Base-by-base conservation (phyloP, 2,113 vertebrate genomes). In the Gymnocephalus cernua region DNA sequence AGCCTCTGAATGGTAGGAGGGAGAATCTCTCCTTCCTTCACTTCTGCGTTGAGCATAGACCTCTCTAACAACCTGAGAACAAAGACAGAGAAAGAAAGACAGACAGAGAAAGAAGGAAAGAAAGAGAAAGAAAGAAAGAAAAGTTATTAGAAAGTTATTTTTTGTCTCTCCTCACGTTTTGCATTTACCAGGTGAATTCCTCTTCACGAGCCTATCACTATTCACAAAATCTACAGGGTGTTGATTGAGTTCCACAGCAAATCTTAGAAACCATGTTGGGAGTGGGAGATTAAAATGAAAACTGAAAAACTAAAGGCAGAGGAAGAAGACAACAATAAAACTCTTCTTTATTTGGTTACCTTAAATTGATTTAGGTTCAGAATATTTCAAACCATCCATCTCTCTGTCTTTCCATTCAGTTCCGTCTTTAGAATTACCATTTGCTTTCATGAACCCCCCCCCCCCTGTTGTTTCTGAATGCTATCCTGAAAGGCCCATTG, bases 1-100 rank as follows among this genome's bases (percentile, higher is more conserved):
- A 98, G 95, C 89, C 95, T 96, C 83, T 97, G 96, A 91, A 98
- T 96, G 70, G 96, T 96, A 61, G 97, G 97, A 88, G 96, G 97
- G 51, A 98, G 94, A 86, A 96, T 95, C 90, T 97, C 96, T 86
- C 92, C 94, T 78, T 94, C 91, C 83, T 96, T 96, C 82, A 94
- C 93, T 86, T 97, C 96, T 56, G 95, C 94, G 9, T 88, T 91
- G 82, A 95, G 84, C 78, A 94, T n/a, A 1, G 93, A 90, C 81
- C 80, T 90, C 84, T 95, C 93, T 74, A 95, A 88, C 87, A 95
- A 91, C 91, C 95, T 95, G 91, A 62, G 86, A 88, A 84, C 53
- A 92, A 80, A 89, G 58, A 63, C 25, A 67, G 50, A 63, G 65
- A 83, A 38, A 78, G 69, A 25, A 45, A 59, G 48, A 41, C 6